These are phyloP conservation scores for Volucella inanis DNA, from an alignment of 2,888 invertebrate species.

Conservation along the genomic window DNA sequence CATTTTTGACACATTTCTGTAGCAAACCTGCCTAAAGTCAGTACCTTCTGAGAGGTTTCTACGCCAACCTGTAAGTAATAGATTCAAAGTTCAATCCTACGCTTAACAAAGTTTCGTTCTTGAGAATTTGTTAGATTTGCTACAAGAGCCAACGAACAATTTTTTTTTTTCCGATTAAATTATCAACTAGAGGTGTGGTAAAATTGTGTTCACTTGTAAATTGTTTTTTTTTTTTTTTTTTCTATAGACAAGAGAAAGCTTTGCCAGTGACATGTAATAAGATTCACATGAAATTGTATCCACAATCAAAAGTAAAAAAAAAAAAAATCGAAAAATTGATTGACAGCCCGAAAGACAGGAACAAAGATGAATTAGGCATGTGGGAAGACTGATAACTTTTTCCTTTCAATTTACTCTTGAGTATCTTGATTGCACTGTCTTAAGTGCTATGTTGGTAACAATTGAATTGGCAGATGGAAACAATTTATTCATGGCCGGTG, in stretches of 20 bases:
- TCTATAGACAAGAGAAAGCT: conserved; percentile 47
- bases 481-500: conserved; percentile 61
- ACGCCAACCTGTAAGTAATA: too few species aligned
- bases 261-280: conserved; percentile 49
- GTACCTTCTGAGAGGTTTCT: too few species aligned
- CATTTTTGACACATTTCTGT: too few species aligned
- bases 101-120: too few species aligned
- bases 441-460: conserved; percentile 60
- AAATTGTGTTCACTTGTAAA: conserved; percentile 25
- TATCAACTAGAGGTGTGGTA: conserved; percentile 48
- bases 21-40: too few species aligned
- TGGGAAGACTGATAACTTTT: conserved; percentile 50
- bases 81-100: too few species aligned
- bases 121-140: too few species aligned
- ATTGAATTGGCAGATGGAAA: conserved; percentile 55
- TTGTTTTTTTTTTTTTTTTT: conserved; percentile 18
- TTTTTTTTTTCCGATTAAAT: conserved; percentile 43
- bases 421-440: conserved; percentile 17
- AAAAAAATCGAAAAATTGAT: conserved; percentile 51
- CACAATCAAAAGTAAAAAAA: conserved; percentile 6
- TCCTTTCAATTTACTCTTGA: too few species aligned
- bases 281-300: conserved; percentile 38
- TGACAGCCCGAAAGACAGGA: conserved; percentile 70
- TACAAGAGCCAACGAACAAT: background rate
- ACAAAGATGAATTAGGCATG: conserved; percentile 71